A percentile compares a stretch with the other conserved stretches of the same genome.
Evolutionary conservation across 1,140 invertebrate species (phyloP).

Genomic region (Caerostris extrusa): DNA sequence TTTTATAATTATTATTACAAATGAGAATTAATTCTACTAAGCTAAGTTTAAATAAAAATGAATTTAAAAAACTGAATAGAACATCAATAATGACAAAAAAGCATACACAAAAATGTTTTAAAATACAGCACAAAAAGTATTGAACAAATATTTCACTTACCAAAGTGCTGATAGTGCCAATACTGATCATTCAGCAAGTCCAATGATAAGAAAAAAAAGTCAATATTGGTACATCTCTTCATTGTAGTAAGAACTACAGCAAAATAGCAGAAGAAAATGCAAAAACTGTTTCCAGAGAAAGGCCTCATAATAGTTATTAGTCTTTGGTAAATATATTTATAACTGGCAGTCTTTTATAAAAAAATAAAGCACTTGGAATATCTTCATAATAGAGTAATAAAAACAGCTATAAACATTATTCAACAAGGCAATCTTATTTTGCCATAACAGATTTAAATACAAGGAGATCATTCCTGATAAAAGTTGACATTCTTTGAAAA

Average conservation of each 20-base stretch:
- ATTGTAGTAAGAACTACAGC: not conserved
- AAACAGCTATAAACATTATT: not conserved
- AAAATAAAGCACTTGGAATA: not conserved
- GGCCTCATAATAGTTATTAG: not conserved
- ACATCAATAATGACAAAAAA: too few species aligned
- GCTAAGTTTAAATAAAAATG: too few species aligned
- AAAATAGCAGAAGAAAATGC: not conserved
- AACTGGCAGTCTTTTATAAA: not conserved
- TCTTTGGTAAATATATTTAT: not conserved
- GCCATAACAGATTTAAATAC: not conserved
- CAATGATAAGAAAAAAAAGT: not conserved
- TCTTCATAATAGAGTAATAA: not conserved
- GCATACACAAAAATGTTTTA: not conserved
- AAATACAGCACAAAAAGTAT: not conserved
- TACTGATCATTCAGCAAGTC: not conserved
- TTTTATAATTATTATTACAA: too few species aligned
- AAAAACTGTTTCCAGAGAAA: not conserved
- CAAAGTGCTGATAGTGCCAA: not conserved
- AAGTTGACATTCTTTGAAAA: not conserved
- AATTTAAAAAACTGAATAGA: too few species aligned
- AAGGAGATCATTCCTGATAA: not conserved
- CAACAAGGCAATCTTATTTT: not conserved
- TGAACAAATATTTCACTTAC: not conserved
- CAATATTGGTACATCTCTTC: not conserved
- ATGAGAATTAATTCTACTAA: too few species aligned